These are phyloP conservation scores for Ageneiosus marmoratus DNA, from an alignment of 2,113 vertebrate genomes.

Conservation along the genomic window DNA sequence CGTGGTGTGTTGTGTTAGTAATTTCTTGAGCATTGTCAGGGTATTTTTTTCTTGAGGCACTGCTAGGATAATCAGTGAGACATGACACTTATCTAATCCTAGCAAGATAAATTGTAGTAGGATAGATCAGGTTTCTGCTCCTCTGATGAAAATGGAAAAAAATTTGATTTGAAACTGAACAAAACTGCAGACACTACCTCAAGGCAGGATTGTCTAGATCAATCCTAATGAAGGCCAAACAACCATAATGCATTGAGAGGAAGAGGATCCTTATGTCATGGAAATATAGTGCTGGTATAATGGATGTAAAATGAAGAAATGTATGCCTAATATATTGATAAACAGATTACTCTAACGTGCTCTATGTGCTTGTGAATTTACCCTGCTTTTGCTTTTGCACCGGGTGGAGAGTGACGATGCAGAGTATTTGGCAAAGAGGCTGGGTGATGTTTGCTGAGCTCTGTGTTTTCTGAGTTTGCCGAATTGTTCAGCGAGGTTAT, in stretches of 20 bases:
- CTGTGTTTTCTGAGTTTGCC: slow-evolving; percentile 50
- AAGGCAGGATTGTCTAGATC: not conserved
- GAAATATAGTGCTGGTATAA: not conserved
- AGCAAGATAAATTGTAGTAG: not conserved
- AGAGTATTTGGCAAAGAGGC: not conserved
- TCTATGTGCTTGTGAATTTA: not conserved
- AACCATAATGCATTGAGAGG: not conserved
- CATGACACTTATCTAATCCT: not conserved
- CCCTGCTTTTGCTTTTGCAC: not conserved
- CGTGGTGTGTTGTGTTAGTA: not conserved
- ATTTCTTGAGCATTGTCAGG: not conserved
- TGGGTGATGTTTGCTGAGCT: slow-evolving; percentile 44
- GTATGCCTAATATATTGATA: not conserved
- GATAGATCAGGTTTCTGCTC: not conserved
- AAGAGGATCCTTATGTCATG: not conserved
- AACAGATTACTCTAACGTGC: not conserved
- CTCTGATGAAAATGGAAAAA: not conserved
- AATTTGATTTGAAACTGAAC: not conserved
- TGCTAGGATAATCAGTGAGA: not conserved
- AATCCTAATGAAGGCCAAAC: not conserved
- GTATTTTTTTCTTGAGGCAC: not conserved
- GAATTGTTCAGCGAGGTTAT: slow-evolving; percentile 41
- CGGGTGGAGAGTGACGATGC: slow-evolving; percentile 2
- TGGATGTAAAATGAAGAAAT: not conserved
- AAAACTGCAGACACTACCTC: not conserved